Base-by-base conservation (phyloP, 1,140 invertebrate species). In the Bombus picipes region DNA sequence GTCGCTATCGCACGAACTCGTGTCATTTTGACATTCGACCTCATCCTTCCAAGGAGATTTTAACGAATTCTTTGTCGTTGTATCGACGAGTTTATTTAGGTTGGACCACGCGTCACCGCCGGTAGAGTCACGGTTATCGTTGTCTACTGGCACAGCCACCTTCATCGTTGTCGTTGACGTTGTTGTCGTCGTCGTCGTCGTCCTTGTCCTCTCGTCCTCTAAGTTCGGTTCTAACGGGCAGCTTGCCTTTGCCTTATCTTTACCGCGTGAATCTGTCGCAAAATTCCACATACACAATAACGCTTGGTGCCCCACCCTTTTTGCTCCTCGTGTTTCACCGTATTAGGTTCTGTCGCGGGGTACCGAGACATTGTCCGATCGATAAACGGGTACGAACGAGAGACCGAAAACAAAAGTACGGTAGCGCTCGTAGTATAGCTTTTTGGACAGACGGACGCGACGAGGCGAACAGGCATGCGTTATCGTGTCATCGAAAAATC, bases 251-350 rank as follows among this genome's bases (percentile, higher is more conserved):
- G 88, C 87, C 90, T 87, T 89, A 90, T 77, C 87, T 71, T 88
- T 90, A 88, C 43, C 85, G 77, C 71, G 88, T 80, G 86, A 81
- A 92, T 92, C 91, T 92, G 91, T 92, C 83, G 86, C 88, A 92
- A 92, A 92, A 91, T 90, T 85, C 85, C 88, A 91, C 81, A 91
- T 83, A 84, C 81, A 87, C 83, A 85, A 81, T 91, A 81, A 91
- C 85, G 85, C 81, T 71, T 80, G 32, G 41, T 76, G 72, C 28
- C 53, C 80, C 86, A 53, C 6, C 28, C 6, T 65, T 53, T 66
- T 28, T 72, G 10, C 78, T 65, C 32, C 18, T 57, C 41, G n/a
- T 10, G n/a, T 62, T 41, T 41, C 37, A 18, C 37, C n/a, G 39
- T 22, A 34, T 25, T 47, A 22, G 12, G 6, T 32, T 74, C 15